These are phyloP conservation scores for Gari tellinella DNA, from an alignment of 2,888 invertebrate genomes.

Conservation along the genomic window DNA sequence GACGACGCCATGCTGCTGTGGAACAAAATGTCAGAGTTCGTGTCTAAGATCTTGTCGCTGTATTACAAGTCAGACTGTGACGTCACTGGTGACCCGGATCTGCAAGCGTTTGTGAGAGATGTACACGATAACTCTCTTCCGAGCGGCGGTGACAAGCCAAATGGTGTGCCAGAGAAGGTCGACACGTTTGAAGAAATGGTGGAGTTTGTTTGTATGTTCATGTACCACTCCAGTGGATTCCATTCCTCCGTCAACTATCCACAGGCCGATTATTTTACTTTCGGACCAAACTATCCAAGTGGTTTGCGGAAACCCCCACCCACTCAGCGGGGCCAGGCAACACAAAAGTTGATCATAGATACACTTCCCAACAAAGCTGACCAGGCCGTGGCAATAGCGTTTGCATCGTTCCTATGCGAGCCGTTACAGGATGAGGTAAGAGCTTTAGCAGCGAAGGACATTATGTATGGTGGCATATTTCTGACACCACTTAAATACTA, in stretches of 20 bases:
- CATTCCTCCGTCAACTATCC: conserved; percentile 56
- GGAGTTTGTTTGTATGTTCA: conserved; percentile 48
- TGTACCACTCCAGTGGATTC: conserved; percentile 48
- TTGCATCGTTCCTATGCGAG: conserved; percentile 51
- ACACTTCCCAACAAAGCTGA: conserved; percentile 52
- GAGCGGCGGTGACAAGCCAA: conserved; percentile 26
- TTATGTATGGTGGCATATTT: too few species aligned
- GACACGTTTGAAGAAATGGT: conserved; percentile 28
- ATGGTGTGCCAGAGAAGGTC: conserved; percentile 48
- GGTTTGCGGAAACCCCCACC: conserved; percentile 48
- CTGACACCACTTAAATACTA: too few species aligned
- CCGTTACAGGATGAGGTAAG: conserved; percentile 54
- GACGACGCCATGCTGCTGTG: conserved; percentile 53
- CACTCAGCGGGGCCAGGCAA: conserved; percentile 43
- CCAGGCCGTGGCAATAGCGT: conserved; percentile 52
- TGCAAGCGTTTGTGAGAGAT: conserved; percentile 46
- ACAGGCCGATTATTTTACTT: conserved; percentile 55
- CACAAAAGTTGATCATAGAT: conserved; percentile 39
- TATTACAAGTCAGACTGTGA: conserved; percentile 47
- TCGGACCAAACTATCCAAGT: conserved; percentile 58
- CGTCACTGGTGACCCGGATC: conserved; percentile 38
- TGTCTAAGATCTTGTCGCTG: conserved; percentile 29
- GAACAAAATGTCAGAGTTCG: conserved; percentile 35
- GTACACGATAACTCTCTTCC: conserved; percentile 41
- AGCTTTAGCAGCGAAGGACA: too few species aligned